phyloP scores from a whole-genome alignment of 2,113 vertebrate species.

The Tetrax tetrax region DNA sequence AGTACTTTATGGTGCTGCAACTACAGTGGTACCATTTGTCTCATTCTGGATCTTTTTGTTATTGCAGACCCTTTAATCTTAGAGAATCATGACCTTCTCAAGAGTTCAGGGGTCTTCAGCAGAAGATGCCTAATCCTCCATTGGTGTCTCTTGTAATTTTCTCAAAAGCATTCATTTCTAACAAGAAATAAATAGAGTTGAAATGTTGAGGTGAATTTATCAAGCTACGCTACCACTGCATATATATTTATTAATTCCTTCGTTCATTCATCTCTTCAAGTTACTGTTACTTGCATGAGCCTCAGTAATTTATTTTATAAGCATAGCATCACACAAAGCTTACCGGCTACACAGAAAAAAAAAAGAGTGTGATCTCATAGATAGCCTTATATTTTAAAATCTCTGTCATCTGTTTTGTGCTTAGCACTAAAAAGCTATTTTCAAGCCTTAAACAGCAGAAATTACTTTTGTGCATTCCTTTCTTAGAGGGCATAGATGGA shows the following conservation, averaged over 20 bases:
- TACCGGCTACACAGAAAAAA: not conserved
- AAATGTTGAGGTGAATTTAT: not conserved
- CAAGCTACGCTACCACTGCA: not conserved
- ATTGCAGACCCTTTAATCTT: not conserved
- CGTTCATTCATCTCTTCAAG: not conserved
- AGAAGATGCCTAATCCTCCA: not conserved
- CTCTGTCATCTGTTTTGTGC: not conserved
- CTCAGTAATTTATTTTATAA: not conserved
- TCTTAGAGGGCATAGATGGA: not conserved
- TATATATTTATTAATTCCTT: not conserved
- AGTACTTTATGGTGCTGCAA: not conserved
- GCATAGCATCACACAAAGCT: not conserved
- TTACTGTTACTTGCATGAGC: not conserved
- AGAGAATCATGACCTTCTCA: not conserved
- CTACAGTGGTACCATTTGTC: not conserved
- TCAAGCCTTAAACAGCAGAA: not conserved
- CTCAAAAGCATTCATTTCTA: not conserved
- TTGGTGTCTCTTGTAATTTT: not conserved
- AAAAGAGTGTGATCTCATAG: not conserved
- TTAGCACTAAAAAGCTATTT: not conserved
- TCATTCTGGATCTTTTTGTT: not conserved
- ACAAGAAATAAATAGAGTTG: not conserved
- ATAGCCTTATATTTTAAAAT: not conserved
- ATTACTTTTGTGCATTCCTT: not conserved
- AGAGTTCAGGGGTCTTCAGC: not conserved